Percentiles rank a stretch among this genome's conserved stretches.
Conservation (phyloP, 1,140 invertebrate genomes). For the Macrocentrus cingulum region DNA sequence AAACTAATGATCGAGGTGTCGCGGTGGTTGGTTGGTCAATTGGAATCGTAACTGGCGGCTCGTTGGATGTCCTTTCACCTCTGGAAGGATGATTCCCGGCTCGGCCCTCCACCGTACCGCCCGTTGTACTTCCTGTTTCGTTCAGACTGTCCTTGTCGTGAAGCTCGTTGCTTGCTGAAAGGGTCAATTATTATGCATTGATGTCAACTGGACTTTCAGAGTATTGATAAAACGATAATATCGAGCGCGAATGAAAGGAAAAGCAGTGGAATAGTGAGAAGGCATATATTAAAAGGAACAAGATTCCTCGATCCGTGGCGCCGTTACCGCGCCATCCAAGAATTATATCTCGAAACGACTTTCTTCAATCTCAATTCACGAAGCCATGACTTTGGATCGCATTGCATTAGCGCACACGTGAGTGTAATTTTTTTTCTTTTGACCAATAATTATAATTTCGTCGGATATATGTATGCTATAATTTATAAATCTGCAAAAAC, state of each 20-base stretch:
- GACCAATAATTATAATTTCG: too few species aligned
- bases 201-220: too few species aligned
- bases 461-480: neutral
- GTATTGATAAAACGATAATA: neutral
- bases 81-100: conserved; percentile 39
- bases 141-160: conserved; percentile 61
- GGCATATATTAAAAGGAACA: conserved; percentile 4
- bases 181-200: neutral
- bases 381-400: conserved; percentile 3
- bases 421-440: too few species aligned
- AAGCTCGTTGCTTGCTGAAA: conserved; percentile 57
- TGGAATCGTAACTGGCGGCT: conserved; percentile 8
- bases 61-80: conserved; percentile 33
- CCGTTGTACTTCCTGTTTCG: conserved; percentile 53
- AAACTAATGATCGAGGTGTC: conserved; percentile 45
- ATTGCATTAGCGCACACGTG: neutral
- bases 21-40: conserved; percentile 23
- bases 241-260: conserved; percentile 2
- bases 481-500: too few species aligned
- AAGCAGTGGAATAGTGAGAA: neutral
- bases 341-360: conserved; percentile 21
- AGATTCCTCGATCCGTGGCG: conserved; percentile 1
- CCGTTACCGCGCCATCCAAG: neutral
- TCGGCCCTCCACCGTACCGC: conserved; percentile 43
- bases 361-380: conserved; percentile 25